Evolutionary conservation across 2,888 invertebrate species (phyloP).

Genomic region (Mamestra brassicae): DNA sequence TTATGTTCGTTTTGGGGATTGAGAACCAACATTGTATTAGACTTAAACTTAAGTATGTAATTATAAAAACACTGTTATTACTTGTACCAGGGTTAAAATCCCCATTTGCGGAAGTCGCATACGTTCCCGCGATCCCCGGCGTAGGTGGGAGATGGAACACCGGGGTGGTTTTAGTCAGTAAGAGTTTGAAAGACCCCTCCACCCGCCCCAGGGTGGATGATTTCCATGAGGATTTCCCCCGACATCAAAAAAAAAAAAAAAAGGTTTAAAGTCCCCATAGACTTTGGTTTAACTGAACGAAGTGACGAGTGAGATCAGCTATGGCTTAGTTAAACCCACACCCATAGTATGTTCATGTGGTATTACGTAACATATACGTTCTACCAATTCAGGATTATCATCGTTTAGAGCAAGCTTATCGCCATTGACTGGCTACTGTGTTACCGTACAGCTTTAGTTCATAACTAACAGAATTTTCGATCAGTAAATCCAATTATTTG

Average conservation of each 20-base stretch:
- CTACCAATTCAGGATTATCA: conserved; percentile 26
- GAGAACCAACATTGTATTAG: background rate
- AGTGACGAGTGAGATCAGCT: background rate
- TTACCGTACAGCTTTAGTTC: conserved; percentile 17
- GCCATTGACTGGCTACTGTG: background rate
- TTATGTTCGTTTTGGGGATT: background rate
- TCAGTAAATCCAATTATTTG: background rate
- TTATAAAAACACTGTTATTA: background rate
- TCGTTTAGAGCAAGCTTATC: conserved; percentile 24
- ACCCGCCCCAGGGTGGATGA: no score
- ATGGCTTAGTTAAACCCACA: background rate
- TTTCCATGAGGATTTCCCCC: no score
- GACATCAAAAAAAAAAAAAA: no score
- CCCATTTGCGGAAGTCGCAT: no score
- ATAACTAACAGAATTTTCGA: conserved; percentile 25
- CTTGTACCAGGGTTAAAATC: no score
- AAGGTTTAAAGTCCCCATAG: background rate
- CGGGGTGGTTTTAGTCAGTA: no score
- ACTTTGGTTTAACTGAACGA: background rate
- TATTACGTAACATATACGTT: conserved; percentile 11
- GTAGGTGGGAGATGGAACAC: no score
- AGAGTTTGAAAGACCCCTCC: no score
- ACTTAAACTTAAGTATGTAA: background rate
- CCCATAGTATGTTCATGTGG: background rate
- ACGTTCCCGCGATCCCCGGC: no score